A percentile compares a stretch with the other conserved stretches of the same genome.
Conservation (phyloP, 2,888 invertebrate species). For the Eustalomyia histrio region DNA sequence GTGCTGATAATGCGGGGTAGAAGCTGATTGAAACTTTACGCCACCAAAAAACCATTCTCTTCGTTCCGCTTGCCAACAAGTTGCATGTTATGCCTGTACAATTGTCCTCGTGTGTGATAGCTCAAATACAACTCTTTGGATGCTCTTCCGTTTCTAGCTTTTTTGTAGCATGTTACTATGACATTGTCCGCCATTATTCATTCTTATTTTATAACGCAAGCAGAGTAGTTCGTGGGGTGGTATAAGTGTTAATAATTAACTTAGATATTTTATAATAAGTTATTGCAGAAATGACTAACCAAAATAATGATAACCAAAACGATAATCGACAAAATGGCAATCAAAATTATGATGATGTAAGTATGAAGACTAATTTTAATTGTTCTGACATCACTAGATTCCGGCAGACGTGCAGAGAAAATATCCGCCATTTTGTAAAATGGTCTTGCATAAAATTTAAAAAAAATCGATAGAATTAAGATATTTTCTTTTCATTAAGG, state of each 20-base stretch:
- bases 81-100: too few relatives aligned
- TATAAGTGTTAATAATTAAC: not conserved
- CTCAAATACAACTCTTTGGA: too few relatives aligned
- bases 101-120: too few relatives aligned
- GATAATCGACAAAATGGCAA: conserved; percentile 61
- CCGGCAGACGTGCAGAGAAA: too few relatives aligned
- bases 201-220: not conserved
- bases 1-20: too few relatives aligned
- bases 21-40: too few relatives aligned
- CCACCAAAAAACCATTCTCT: too few relatives aligned
- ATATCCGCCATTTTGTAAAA: conserved; percentile 63
- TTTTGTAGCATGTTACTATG: too few relatives aligned
- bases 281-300: conserved; percentile 29
- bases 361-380: conserved; percentile 31
- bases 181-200: conserved; percentile 36
- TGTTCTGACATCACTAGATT: too few relatives aligned
- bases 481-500: too few relatives aligned
- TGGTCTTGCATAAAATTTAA: not conserved
- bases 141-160: too few relatives aligned
- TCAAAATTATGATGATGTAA: conserved; percentile 66
- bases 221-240: not conserved
- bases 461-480: conserved; percentile 46
- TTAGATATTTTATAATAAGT: not conserved
- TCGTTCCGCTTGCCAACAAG: too few relatives aligned
- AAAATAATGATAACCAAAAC: conserved; percentile 53